Evolutionary conservation across 2,797 vertebrate species (phyloP).

Genomic region (Spizella passerina): DNA sequence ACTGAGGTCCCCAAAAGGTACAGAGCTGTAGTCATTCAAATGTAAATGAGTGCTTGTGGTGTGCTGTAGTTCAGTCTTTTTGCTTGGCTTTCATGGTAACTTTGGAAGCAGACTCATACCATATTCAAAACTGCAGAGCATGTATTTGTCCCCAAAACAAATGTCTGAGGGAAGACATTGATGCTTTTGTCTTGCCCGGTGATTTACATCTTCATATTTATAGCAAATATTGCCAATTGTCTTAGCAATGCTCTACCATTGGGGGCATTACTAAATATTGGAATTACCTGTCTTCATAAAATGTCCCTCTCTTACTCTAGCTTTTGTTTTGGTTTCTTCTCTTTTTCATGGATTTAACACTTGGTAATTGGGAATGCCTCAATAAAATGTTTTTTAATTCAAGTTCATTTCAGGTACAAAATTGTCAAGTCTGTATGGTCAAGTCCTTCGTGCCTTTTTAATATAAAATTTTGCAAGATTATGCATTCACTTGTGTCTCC

Average conservation of each 20-base stretch:
- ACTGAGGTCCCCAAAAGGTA: background rate
- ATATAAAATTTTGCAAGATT: background rate
- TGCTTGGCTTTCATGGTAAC: background rate
- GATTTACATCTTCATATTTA: background rate
- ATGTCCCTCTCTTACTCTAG: background rate
- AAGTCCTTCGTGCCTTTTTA: background rate
- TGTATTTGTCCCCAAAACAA: background rate
- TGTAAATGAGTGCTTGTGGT: background rate
- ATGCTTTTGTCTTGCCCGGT: background rate
- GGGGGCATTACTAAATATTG: background rate
- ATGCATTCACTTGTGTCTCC: background rate
- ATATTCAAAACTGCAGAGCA: background rate
- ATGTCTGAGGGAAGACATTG: background rate
- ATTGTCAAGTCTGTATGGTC: background rate
- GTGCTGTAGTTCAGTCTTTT: background rate
- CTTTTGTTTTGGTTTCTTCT: background rate
- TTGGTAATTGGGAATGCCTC: background rate
- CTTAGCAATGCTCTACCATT: background rate
- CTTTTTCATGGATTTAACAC: background rate
- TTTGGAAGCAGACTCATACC: background rate
- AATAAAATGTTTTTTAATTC: background rate
- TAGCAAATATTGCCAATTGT: background rate
- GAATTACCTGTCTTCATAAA: background rate
- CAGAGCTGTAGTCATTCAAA: background rate
- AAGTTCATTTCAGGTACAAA: background rate